Evolutionary conservation across 2,888 invertebrate genomes (phyloP), one percentile per base, ranked within the genome.

Genomic region (Aleiodes leptofemur): DNA sequence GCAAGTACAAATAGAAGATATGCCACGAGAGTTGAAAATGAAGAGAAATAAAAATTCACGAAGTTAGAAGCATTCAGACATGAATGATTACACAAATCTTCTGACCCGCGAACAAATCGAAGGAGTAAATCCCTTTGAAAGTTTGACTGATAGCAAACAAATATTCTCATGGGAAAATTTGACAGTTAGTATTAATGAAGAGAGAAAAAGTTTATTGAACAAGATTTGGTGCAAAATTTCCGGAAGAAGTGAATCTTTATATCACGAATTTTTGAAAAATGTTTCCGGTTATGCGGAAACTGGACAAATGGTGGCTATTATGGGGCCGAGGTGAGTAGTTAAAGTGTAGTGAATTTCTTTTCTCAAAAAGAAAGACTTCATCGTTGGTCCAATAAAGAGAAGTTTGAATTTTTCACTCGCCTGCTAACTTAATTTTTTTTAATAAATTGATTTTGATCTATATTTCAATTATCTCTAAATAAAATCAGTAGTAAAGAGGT

Each of bases 281-380:
- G 89, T 86, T 16, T 86, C 86, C 59, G 90, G 89, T 14, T 82
- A 85, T 14, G 87, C 86, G 43, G 84, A 83, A 69, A 82, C 86
- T 57, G 87, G 89, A 43, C 83, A 81, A 53, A 81, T 89, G 69
- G 82, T 89, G 69, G 90, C 88, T 4, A 85, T 90, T 72, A 86
- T 89, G 85, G 89, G 90, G n/a, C 87, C 89, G 48, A 90, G 89
- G 90, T 90, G 84, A 77, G 75, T 57, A 55, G 53, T 31, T 34
- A 1, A 34, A 34, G 55, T 13, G 53, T 23, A 51, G 48, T 29
- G 16, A 23, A 23, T 23, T 1, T 23, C 1, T 23, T 23, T 23
- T 23, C 23, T 23, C 23, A 23, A 23, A 23, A 23, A 23, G 2
- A 23, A 1, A 23, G 23, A 23, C 23, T 2, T 23, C 23, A 23